phyloP scores from a whole-genome alignment of 2,113 vertebrate species.

The Halichoeres trimaculatus region DNA sequence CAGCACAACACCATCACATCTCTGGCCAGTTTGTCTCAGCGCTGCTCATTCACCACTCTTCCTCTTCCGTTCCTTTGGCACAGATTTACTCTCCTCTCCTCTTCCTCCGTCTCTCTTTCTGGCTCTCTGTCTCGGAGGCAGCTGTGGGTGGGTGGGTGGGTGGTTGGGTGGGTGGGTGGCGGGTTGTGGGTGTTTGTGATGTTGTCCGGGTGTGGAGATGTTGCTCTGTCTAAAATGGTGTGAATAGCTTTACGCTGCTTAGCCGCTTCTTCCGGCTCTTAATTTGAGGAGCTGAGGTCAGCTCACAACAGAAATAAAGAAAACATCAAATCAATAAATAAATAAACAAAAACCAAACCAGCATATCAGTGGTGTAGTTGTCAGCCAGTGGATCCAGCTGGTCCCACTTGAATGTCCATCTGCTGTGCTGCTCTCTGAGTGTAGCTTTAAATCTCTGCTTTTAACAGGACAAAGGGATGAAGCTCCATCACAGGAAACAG shows the following conservation, averaged over 20 bases:
- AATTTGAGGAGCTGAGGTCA: conserved; percentile 53
- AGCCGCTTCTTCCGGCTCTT: conserved; percentile 57
- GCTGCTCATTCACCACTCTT: conserved; percentile 31
- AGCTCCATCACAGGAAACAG: not conserved
- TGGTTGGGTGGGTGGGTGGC: not conserved
- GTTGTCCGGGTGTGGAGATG: conserved; percentile 9
- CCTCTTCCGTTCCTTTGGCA: not conserved
- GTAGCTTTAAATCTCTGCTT: not conserved
- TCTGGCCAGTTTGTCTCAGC: conserved; percentile 30
- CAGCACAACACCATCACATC: conserved; percentile 16
- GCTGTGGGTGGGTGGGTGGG: conserved; percentile 25
- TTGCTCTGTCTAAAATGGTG: conserved; percentile 49
- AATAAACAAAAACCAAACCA: conserved; percentile 38
- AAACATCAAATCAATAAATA: not conserved
- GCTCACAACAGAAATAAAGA: conserved; percentile 37
- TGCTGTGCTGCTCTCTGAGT: conserved; percentile 26
- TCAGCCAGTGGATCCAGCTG: conserved; percentile 24
- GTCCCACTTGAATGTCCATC: conserved; percentile 26
- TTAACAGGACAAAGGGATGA: conserved; percentile 4
- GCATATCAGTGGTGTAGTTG: conserved; percentile 28
- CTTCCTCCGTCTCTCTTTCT: not conserved
- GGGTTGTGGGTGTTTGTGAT: not conserved
- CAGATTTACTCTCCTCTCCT: conserved; percentile 15
- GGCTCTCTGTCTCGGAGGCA: conserved; percentile 43
- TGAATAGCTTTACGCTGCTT: conserved; percentile 74